These are phyloP conservation scores for Acanthacorydalis orientalis DNA, from an alignment of 2,888 invertebrate genomes.

Conservation along the genomic window DNA sequence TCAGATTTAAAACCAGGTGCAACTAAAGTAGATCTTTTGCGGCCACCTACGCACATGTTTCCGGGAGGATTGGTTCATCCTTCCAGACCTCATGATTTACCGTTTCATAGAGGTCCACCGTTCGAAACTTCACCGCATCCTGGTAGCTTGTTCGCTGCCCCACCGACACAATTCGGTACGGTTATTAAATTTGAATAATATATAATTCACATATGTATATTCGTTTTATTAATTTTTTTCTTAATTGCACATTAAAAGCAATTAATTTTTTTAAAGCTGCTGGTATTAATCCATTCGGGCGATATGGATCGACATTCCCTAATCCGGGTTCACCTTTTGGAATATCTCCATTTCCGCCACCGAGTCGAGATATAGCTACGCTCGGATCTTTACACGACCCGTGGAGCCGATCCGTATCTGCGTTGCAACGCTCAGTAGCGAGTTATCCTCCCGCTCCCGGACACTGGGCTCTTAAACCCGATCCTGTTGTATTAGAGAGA, in stretches of 20 bases:
- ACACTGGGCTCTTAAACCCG: slow-evolving; percentile 49
- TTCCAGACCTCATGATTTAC: slow-evolving; percentile 31
- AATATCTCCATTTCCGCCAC: slow-evolving; percentile 47
- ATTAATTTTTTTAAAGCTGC: slow-evolving; percentile 19
- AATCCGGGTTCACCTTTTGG: slow-evolving; percentile 47
- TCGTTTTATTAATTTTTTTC: not conserved
- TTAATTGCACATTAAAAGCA: not conserved
- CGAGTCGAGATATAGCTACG: slow-evolving; percentile 31
- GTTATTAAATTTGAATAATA: slow-evolving; percentile 1
- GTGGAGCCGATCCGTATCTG: slow-evolving; percentile 41
- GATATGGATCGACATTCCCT: slow-evolving; percentile 54
- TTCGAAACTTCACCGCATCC: slow-evolving; percentile 48
- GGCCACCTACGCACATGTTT: slow-evolving; percentile 54
- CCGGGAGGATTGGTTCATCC: slow-evolving; percentile 25
- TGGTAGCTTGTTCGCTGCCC: slow-evolving; percentile 43
- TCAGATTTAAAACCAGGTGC: slow-evolving; percentile 23
- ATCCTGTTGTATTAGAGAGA: slow-evolving; percentile 40
- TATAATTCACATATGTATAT: slow-evolving; percentile 11
- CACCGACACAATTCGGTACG: slow-evolving; percentile 53
- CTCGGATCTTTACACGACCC: slow-evolving; percentile 40
- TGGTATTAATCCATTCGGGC: slow-evolving; percentile 64
- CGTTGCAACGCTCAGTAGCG: slow-evolving; percentile 38
- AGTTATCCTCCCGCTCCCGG: slow-evolving; percentile 35
- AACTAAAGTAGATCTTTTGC: slow-evolving; percentile 39
- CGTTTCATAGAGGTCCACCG: slow-evolving; percentile 40